phyloP scores from a whole-genome alignment of 1,140 invertebrate genomes.

The Rhyzopertha dominica region DNA sequence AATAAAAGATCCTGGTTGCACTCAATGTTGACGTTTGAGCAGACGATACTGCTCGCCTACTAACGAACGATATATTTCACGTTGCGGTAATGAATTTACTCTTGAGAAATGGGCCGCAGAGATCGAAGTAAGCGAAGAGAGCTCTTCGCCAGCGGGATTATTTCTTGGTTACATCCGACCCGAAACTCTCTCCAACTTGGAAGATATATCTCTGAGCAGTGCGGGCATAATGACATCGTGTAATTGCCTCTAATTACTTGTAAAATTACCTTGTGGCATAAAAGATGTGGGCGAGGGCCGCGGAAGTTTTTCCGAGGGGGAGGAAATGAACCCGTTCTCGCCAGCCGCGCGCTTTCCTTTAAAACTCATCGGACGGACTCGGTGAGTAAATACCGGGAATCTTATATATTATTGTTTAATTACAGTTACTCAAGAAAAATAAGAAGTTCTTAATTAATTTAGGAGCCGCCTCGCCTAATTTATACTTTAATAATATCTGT shows the following conservation, averaged over 20 bases:
- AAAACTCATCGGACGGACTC: slow-evolving; percentile 10
- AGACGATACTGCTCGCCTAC: no score
- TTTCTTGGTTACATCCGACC: slow-evolving; percentile 24
- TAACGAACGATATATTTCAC: no score
- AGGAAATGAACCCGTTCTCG: slow-evolving; percentile 41
- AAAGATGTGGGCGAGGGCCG: slow-evolving; percentile 39
- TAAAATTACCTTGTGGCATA: slow-evolving; percentile 48
- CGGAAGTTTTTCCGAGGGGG: slow-evolving; percentile 36
- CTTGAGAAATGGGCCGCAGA: no score
- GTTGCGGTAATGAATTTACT: no score
- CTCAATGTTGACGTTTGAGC: no score
- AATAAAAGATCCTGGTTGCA: no score
- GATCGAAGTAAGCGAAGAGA: no score
- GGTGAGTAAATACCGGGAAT: slow-evolving; percentile 36
- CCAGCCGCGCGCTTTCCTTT: slow-evolving; percentile 12
- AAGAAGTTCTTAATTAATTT: slow-evolving; percentile 38
- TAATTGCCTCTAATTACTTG: slow-evolving; percentile 49
- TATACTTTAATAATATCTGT: slow-evolving; percentile 32
- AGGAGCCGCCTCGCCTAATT: slow-evolving; percentile 34
- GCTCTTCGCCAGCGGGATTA: slow-evolving; percentile 16
- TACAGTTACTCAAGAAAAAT: slow-evolving; percentile 37
- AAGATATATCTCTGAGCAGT: slow-evolving; percentile 41
- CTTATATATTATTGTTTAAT: slow-evolving; percentile 41
- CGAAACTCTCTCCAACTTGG: slow-evolving; percentile 27
- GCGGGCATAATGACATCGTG: slow-evolving; percentile 44